Conservation (phyloP, 1,140 invertebrate genomes). For the Brachionus asplanchnoidis region DNA sequence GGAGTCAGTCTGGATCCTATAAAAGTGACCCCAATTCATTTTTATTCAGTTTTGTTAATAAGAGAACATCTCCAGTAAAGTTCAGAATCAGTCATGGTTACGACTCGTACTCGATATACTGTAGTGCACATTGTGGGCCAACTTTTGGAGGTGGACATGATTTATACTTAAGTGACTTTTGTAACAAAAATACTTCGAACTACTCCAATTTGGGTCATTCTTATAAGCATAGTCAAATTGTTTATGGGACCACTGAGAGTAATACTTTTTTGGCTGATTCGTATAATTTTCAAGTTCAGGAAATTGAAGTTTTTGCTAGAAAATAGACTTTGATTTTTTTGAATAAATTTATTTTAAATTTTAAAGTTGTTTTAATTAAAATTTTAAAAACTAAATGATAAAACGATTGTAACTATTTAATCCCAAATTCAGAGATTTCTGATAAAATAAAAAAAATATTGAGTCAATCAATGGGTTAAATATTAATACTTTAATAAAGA, state of each 20-base stretch:
- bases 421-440: no score
- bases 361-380: no score
- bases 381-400: no score
- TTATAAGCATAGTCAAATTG: not conserved
- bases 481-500: no score
- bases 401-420: no score
- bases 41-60: conserved; percentile 42
- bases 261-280: conserved; percentile 31
- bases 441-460: no score
- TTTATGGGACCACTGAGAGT: conserved; percentile 4
- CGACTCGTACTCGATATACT: conserved; percentile 14
- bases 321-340: not conserved
- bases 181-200: not conserved
- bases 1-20: conserved; percentile 42
- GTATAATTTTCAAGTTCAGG: conserved; percentile 31
- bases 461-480: no score
- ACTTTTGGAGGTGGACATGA: conserved; percentile 37
- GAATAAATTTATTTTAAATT: not conserved
- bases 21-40: conserved; percentile 43
- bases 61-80: not conserved
- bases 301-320: conserved; percentile 20
- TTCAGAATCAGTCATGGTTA: not conserved
- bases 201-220: conserved; percentile 24
- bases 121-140: not conserved
- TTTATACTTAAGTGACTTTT: conserved; percentile 12